phyloP scores from a whole-genome alignment of 2,888 invertebrate genomes.

The Xylota segnis region DNA sequence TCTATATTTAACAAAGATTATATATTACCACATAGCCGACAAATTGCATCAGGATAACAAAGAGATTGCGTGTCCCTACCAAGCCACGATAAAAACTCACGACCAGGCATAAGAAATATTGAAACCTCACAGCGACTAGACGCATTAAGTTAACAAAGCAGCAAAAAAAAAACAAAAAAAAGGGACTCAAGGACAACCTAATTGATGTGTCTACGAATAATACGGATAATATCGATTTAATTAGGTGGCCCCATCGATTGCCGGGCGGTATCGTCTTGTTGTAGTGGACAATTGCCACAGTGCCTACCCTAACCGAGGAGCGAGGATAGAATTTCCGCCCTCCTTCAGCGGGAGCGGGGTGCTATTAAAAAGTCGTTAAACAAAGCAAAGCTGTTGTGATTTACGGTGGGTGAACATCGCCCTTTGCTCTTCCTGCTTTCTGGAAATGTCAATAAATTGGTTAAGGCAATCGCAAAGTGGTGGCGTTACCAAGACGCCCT shows the following conservation, averaged over 20 bases:
- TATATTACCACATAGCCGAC: not conserved
- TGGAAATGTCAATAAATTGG: conserved; percentile 25
- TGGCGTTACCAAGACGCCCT: conserved; percentile 1
- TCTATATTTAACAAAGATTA: not conserved
- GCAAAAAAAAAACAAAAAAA: conserved; percentile 4
- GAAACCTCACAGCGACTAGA: conserved; percentile 67
- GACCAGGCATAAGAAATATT: conserved; percentile 23
- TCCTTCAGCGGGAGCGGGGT: not conserved
- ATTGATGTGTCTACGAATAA: conserved; percentile 72
- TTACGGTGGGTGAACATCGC: not conserved
- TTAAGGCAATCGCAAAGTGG: not conserved
- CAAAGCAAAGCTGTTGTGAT: conserved; percentile 43
- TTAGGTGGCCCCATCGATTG: conserved; percentile 55
- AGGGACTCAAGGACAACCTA: conserved; percentile 66
- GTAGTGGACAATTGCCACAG: conserved; percentile 12
- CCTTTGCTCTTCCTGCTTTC: conserved; percentile 23
- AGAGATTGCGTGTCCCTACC: conserved; percentile 27
- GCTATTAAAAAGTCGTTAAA: conserved; percentile 64
- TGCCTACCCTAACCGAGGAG: not conserved
- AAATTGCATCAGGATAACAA: conserved; percentile 4
- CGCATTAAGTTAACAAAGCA: conserved; percentile 61
- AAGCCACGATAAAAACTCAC: conserved; percentile 1
- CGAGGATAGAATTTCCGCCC: not conserved
- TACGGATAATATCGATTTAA: conserved; percentile 72
- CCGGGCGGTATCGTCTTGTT: conserved; percentile 8